phyloP scores from a whole-genome alignment of 2,113 vertebrate species.

The Paratilapia polleni region DNA sequence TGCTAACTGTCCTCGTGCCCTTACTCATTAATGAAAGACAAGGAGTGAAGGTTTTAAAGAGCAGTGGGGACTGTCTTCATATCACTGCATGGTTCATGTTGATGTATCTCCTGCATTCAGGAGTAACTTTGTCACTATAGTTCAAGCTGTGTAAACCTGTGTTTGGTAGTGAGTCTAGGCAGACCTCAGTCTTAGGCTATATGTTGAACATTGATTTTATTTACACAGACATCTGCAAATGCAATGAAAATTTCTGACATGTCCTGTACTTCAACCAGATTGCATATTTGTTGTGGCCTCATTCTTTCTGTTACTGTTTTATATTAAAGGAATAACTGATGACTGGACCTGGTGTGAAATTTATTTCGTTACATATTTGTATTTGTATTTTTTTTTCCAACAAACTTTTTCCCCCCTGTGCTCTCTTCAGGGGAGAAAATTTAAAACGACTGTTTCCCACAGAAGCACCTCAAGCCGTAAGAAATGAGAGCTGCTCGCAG shows the following conservation, averaged over 20 bases:
- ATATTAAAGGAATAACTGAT: conserved; percentile 76
- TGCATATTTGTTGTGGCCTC: conserved; percentile 75
- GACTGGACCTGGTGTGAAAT: not conserved
- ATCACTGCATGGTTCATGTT: conserved; percentile 43
- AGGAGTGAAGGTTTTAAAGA: not conserved
- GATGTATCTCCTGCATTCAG: conserved; percentile 4
- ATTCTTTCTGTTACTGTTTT: conserved; percentile 77
- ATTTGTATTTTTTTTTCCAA: not conserved
- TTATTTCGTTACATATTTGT: not conserved
- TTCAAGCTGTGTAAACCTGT: conserved; percentile 47
- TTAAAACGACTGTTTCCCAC: not conserved
- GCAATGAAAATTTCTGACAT: conserved; percentile 15
- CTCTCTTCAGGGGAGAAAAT: not conserved
- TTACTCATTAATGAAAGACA: not conserved
- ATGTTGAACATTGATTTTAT: conserved; percentile 44
- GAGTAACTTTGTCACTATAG: conserved; percentile 8
- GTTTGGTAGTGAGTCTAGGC: conserved; percentile 34
- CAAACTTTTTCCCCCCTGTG: too few species aligned
- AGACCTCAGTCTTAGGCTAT: conserved; percentile 20
- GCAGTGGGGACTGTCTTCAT: not conserved
- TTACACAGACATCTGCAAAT: conserved; percentile 27
- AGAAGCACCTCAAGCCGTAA: not conserved
- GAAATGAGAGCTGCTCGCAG: not conserved
- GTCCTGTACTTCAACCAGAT: conserved; percentile 59
- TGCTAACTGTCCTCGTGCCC: not conserved